phyloP scores from a whole-genome alignment of 2,888 invertebrate species.

The Xylota sylvarum region DNA sequence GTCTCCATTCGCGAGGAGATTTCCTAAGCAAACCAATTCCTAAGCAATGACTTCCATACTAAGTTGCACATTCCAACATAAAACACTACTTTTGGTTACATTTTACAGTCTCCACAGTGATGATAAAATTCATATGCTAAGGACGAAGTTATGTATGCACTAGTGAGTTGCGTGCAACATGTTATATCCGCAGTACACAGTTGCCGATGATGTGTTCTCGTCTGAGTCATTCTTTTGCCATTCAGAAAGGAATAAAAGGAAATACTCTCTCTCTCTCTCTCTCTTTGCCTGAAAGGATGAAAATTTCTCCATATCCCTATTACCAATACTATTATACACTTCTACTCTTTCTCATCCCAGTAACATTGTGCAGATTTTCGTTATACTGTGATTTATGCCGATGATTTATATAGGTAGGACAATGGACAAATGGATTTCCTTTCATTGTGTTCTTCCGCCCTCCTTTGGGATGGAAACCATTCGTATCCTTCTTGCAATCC shows the following conservation, averaged over 20 bases:
- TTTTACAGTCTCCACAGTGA: background rate
- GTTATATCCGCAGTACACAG: slow-evolving; percentile 27
- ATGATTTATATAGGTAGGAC: slow-evolving; percentile 75
- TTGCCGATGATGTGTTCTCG: slow-evolving; percentile 7
- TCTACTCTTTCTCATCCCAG: background rate
- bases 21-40: too few relatives aligned
- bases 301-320: slow-evolving; percentile 23
- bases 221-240: slow-evolving; percentile 23
- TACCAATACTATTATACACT: background rate
- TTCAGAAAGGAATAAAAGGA: background rate
- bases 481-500: slow-evolving; percentile 2
- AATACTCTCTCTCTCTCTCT: background rate
- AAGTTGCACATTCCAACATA: background rate
- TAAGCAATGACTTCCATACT: too few relatives aligned
- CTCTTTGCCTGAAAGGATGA: background rate
- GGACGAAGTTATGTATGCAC: background rate
- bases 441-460: slow-evolving; percentile 25
- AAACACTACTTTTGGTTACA: background rate
- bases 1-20: too few relatives aligned
- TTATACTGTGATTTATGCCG: slow-evolving; percentile 69
- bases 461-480: background rate
- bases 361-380: slow-evolving; percentile 33
- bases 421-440: slow-evolving; percentile 74
- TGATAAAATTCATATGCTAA: slow-evolving; percentile 6
- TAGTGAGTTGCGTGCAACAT: slow-evolving; percentile 17